phyloP scores from a whole-genome alignment of 2,797 vertebrate genomes.

The Sebastes taczanowskii region DNA sequence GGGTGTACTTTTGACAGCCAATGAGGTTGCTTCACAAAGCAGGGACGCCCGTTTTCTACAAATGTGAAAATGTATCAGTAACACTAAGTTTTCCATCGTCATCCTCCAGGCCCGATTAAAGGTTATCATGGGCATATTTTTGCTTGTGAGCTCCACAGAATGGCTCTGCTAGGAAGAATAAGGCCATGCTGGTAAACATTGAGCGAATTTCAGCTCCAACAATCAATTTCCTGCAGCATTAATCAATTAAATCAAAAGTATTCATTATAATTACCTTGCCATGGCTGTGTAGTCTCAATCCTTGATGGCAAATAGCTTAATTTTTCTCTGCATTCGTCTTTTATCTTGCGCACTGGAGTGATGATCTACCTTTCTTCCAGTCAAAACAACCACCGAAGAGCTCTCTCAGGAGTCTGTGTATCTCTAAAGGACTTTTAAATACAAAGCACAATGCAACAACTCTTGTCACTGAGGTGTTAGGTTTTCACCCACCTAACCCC shows the following conservation, averaged over 20 bases:
- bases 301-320: not conserved
- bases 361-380: not conserved
- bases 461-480: not conserved
- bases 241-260: not conserved
- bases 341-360: not conserved
- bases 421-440: constrained; percentile 36
- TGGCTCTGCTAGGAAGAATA: not conserved
- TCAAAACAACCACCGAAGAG: not conserved
- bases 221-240: not conserved
- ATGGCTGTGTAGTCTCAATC: not conserved
- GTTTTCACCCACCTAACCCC: too few species aligned
- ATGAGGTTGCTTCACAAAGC: not conserved
- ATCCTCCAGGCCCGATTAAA: not conserved
- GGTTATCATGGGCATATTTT: too few species aligned
- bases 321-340: not conserved
- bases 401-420: not conserved
- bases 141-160: not conserved
- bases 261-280: constrained; percentile 15
- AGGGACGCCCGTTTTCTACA: not conserved
- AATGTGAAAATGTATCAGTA: not conserved
- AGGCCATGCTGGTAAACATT: not conserved
- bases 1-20: not conserved
- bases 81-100: not conserved
- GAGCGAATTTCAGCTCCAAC: fast-evolving
- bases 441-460: constrained; percentile 64